A percentile compares a stretch with the other conserved stretches of the same genome.
These are phyloP conservation scores for Formica exsecta DNA, from an alignment of 1,140 invertebrate genomes.

Conservation along the genomic window DNA sequence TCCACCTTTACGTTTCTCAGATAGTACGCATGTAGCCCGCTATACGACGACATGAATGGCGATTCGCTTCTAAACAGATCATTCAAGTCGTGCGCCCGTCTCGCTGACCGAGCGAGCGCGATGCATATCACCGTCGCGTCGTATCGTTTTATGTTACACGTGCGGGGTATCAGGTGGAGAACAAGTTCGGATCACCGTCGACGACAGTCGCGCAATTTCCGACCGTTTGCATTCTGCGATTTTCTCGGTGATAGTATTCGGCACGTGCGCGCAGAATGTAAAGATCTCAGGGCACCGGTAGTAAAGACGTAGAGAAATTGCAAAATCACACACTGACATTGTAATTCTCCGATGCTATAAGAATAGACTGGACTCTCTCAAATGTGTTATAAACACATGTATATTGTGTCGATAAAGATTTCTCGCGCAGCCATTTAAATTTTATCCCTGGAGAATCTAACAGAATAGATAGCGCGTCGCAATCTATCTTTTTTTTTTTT, in stretches of 20 bases:
- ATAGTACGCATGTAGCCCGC: slow-evolving; percentile 74
- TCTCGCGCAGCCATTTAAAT: not conserved
- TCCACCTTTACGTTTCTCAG: slow-evolving; percentile 69
- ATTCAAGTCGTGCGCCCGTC: slow-evolving; percentile 65
- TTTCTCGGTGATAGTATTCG: slow-evolving; percentile 24
- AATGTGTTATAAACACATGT: not conserved
- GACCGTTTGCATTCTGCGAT: slow-evolving; percentile 39
- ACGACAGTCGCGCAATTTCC: slow-evolving; percentile 26
- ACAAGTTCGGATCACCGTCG: slow-evolving; percentile 32
- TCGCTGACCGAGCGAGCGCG: slow-evolving; percentile 2
- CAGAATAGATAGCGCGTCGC: not conserved
- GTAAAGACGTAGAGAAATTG: slow-evolving; percentile 29
- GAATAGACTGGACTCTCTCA: not conserved
- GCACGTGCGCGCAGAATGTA: slow-evolving; percentile 35
- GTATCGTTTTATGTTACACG: not conserved
- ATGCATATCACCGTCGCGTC: not conserved
- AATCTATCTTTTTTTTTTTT: not conserved
- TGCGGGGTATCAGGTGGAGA: not conserved
- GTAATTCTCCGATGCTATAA: not conserved
- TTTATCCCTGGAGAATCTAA: not conserved
- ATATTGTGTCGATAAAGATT: not conserved
- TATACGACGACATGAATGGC: slow-evolving; percentile 75
- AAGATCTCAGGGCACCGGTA: not conserved
- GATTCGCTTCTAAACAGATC: slow-evolving; percentile 71
- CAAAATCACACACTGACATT: not conserved